Percentiles rank a stretch among this genome's conserved stretches.
phyloP scores from a whole-genome alignment of 53 echinoderm and acorn worm genomes.

The Apostichopus leukothele region DNA sequence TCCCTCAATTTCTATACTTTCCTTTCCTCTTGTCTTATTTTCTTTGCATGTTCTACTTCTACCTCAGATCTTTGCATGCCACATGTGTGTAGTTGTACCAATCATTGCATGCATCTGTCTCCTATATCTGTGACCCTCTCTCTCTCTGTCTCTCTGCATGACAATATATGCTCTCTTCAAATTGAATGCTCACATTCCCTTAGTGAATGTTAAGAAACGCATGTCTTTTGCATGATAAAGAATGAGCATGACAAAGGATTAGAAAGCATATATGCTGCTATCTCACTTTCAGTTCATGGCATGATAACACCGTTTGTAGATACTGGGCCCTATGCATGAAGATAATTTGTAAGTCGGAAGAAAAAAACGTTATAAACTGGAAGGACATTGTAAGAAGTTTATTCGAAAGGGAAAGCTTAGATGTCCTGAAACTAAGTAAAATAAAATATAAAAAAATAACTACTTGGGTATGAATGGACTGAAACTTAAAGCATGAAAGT shows the following conservation, averaged over 20 bases:
- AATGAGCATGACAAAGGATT: neutral
- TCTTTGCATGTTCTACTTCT: neutral
- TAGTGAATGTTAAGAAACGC: neutral
- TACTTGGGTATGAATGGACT: too few relatives aligned
- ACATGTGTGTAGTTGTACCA: neutral
- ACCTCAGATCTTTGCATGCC: too few relatives aligned
- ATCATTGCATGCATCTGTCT: neutral
- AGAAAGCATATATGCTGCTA: neutral
- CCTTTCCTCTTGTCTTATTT: neutral
- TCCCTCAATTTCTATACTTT: neutral
- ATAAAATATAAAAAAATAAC: too few relatives aligned
- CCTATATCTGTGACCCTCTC: neutral
- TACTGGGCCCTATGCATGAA: too few relatives aligned
- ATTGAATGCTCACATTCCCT: too few relatives aligned
- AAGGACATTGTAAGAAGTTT: too few relatives aligned
- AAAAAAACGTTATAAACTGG: too few relatives aligned
- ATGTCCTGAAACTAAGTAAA: too few relatives aligned
- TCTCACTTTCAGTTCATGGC: neutral
- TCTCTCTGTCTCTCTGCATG: neutral
- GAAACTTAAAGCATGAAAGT: too few relatives aligned
- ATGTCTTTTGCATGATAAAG: slow-evolving; percentile 2
- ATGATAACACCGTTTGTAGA: neutral
- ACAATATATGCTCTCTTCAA: neutral
- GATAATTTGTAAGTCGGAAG: too few relatives aligned
- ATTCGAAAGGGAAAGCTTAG: too few relatives aligned